These are phyloP conservation scores for Drosophila ustulata DNA, from an alignment of 2,888 invertebrate genomes.

Conservation along the genomic window DNA sequence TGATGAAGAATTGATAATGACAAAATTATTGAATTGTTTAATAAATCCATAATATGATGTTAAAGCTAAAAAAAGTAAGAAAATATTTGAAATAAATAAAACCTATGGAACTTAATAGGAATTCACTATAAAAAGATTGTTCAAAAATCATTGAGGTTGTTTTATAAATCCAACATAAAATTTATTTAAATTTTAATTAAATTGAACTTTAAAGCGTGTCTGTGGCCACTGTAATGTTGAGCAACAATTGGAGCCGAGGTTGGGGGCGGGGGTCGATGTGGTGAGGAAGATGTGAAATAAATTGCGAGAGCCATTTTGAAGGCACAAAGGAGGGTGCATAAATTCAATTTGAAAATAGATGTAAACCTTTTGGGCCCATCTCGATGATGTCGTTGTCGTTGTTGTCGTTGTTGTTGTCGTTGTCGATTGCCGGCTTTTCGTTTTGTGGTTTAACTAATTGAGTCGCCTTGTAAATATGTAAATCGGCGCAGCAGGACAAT, in stretches of 20 bases:
- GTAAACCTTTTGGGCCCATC: conserved; percentile 51
- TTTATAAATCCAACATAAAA: too few species aligned
- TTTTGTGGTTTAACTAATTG: conserved; percentile 85
- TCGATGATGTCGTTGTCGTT: background rate
- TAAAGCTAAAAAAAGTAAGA: too few species aligned
- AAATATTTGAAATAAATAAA: too few species aligned
- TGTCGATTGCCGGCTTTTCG: conserved; percentile 65
- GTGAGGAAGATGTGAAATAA: conserved; percentile 40
- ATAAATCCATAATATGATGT: too few species aligned
- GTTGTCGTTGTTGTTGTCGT: conserved; percentile 1
- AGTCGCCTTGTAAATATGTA: conserved; percentile 83
- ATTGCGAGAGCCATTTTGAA: conserved; percentile 51
- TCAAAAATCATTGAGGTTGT: too few species aligned
- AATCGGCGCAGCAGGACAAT: conserved; percentile 45
- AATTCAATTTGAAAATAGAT: conserved; percentile 83
- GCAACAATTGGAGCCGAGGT: conserved; percentile 35
- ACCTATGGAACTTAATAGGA: too few species aligned
- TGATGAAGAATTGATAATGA: too few species aligned
- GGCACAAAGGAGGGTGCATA: conserved; percentile 83
- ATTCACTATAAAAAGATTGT: too few species aligned
- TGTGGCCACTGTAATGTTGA: conserved; percentile 48
- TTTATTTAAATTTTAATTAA: too few species aligned
- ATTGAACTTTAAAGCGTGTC: background rate
- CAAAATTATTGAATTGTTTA: too few species aligned
- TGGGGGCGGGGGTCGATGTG: background rate